phyloP scores from a whole-genome alignment of 2,888 invertebrate genomes.

The Gastracanthus pulcherrimus region DNA sequence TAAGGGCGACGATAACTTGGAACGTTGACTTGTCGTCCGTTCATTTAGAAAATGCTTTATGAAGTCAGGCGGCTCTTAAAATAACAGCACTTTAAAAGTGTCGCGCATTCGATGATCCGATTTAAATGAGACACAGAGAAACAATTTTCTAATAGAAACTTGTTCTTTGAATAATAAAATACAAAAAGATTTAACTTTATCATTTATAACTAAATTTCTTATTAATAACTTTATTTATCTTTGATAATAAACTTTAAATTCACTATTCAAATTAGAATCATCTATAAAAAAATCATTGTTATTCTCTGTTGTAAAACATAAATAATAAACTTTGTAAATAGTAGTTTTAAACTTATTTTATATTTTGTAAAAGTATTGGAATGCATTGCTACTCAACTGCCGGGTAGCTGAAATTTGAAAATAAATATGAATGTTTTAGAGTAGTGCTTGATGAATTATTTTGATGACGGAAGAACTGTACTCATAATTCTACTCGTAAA shows the following conservation, averaged over 20 bases:
- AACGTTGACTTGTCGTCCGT: neutral
- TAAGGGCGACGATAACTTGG: conserved; percentile 23
- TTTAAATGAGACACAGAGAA: too few relatives aligned
- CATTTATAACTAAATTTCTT: too few relatives aligned
- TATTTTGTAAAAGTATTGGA: neutral
- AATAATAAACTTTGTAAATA: too few relatives aligned
- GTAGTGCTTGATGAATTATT: conserved; percentile 17
- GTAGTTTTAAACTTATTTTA: neutral
- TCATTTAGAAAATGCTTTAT: conserved; percentile 16
- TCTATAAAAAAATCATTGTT: too few relatives aligned
- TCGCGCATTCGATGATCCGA: neutral
- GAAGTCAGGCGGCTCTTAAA: conserved; percentile 13
- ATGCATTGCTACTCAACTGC: neutral
- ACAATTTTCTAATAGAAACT: too few relatives aligned
- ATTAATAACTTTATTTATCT: too few relatives aligned
- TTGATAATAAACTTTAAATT: too few relatives aligned
- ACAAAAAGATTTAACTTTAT: too few relatives aligned
- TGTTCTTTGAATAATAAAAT: too few relatives aligned
- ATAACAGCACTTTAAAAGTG: conserved; percentile 11
- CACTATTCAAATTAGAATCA: too few relatives aligned
- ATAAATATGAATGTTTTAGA: conserved; percentile 9
- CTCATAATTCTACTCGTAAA: conserved; percentile 39
- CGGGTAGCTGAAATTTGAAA: neutral
- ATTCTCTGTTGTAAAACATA: too few relatives aligned
- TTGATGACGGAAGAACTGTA: conserved; percentile 20